Base-by-base conservation (phyloP, 2,888 invertebrate genomes). In the Tuberolachnus salignus region DNA sequence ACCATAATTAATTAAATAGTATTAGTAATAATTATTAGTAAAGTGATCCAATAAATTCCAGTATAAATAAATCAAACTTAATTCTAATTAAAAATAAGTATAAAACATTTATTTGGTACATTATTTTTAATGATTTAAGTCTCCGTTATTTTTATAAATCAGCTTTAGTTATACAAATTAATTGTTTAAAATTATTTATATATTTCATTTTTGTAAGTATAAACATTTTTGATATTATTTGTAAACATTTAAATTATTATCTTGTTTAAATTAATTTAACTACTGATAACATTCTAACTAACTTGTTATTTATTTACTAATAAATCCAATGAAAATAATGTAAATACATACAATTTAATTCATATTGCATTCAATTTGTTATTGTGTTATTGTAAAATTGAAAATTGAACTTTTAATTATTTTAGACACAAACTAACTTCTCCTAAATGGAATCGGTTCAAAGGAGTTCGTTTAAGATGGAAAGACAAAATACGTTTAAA, bases 371-470 rank as follows among this genome's bases (percentile, higher is more conserved):
- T 21, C 34, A 73, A n/a, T 51, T 53, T 42, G 19, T 34, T 61
- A 19, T 19, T 21, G 49, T 74, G 6, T 21, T 6, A n/a, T 21
- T 23, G 3, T 64, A 16, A 64, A 55, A 44, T 44, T 44, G 42
- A 53, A 51, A 61, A 8, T 57, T 19, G 44, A 21, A 8, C n/a
- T 53, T 73, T 53, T 53, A 74, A 74, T 63, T 57, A 85, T 89
- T 90, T 85, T 89, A 97, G 96, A 89, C 98, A 98, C 89, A 98
- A 98, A 89, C 88, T 99, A 87, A 98, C 98, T 81, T 99, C 98
- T 82, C 99, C 99, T 82, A 98, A 98, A 90, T 99, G 99, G 99
- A 99, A 99, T 88, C 92, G 97, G 85, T 99, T 99, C 89, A 96
- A 98, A 88, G 99, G 99, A 82, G 92, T 99, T 84, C 92, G 97